Conservation (phyloP, 2,888 invertebrate species). For the Ophion slaviceki region DNA sequence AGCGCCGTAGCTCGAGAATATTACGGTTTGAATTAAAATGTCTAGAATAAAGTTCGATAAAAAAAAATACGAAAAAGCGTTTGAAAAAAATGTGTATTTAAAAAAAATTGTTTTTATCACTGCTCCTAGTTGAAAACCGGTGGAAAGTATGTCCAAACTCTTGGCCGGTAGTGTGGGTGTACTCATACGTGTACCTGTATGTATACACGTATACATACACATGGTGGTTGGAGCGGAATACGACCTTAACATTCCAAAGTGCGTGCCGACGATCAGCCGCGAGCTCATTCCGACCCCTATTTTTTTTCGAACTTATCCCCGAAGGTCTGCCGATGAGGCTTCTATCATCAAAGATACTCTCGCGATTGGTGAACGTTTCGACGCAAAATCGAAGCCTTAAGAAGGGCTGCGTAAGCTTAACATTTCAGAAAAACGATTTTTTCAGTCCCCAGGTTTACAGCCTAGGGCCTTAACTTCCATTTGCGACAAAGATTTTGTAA, state of each 20-base stretch:
- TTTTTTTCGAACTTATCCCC: slow-evolving; percentile 27
- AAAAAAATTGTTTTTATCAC: neutral
- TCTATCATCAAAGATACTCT: slow-evolving; percentile 15
- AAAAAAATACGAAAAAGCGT: neutral
- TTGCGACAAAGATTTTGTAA: neutral
- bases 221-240: slow-evolving; percentile 15
- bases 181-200: neutral
- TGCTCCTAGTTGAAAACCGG: neutral
- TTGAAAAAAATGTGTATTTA: neutral
- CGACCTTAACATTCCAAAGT: slow-evolving; percentile 65
- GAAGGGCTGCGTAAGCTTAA: neutral
- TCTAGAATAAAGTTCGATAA: neutral
- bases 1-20: neutral
- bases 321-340: slow-evolving; percentile 34
- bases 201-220: neutral
- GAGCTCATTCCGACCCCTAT: slow-evolving; percentile 46
- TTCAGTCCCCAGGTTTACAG: neutral
- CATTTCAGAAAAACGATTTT: neutral
- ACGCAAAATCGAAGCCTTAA: neutral
- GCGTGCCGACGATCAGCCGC: slow-evolving; percentile 52
- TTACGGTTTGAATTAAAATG: neutral
- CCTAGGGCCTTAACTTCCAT: neutral
- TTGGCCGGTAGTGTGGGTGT: neutral
- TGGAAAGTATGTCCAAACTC: neutral
- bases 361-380: neutral